Base-by-base conservation (phyloP, 2,888 invertebrate genomes). In the Diloba caeruleocephala region DNA sequence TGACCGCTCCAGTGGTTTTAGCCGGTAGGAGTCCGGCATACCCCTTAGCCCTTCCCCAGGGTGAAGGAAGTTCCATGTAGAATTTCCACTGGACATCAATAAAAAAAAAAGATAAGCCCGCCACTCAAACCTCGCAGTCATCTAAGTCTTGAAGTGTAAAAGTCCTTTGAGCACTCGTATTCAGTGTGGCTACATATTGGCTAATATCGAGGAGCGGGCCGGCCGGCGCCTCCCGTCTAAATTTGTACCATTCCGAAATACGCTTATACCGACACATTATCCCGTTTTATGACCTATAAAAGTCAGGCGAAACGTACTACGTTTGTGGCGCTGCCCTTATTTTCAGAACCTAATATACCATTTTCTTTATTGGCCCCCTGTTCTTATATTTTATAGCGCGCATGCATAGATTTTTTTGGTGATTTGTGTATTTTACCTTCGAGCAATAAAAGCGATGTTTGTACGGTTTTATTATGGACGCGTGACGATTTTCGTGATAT, bases 261-360 rank as follows among this genome's bases (percentile, higher is more conserved):
- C 89, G 89, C 88, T 89, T 86, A 88, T 88, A 81, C 88, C 87
- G 78, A 85, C 89, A 89, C 90, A 92, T 92, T 92, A 93, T 91
- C 87, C 90, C 86, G 81, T 85, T 93, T 93, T 92, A 93, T 90
- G 84, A 92, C 87, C 92, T 83, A 93, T 93, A 92, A 92, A 93
- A 91, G 92, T 92, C 92, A 89, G 83, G 71, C 78, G 77, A 76
- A 88, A 90, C 87, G 87, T 87, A 91, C 87, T 90, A 89, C 88
- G 87, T 91, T 93, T 92, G 90, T 85, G 87, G 87, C 77, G 52
- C 82, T 84, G 87, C 89, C 91, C 89, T 92, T 90, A 91, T 89
- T 89, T 90, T 86, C 89, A 84, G 88, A 85, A 86, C 84, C 88
- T 89, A 89, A 90, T 89, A 89, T 88, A 88, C 84, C 82, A 73